Conservation (phyloP, 2,888 invertebrate genomes). For the Heliconius sara region DNA sequence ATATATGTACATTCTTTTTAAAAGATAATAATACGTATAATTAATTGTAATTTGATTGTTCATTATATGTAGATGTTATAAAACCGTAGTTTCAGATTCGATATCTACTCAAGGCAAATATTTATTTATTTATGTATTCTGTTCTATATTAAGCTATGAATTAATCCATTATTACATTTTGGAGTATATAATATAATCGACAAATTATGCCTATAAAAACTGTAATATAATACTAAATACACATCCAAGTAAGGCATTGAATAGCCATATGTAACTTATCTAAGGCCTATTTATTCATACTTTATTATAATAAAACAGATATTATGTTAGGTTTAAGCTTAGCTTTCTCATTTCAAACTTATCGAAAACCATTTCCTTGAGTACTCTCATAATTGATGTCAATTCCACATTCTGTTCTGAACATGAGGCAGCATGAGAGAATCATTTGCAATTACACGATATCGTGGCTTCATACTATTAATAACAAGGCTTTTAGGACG, state of each 20-base stretch:
- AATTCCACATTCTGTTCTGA: slow-evolving; percentile 23
- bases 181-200: neutral
- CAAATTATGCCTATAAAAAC: neutral
- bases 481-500: slow-evolving; percentile 70
- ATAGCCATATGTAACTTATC: neutral
- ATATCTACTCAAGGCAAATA: neutral
- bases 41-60: neutral
- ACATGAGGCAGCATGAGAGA: slow-evolving; percentile 70
- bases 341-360: slow-evolving; percentile 3
- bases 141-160: neutral
- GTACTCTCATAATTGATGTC: slow-evolving; percentile 12
- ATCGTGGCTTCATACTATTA: slow-evolving; percentile 81
- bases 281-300: neutral
- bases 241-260: neutral
- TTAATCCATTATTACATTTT: neutral
- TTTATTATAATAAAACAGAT: neutral
- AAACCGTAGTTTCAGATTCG: neutral
- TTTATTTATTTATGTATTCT: neutral
- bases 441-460: slow-evolving; percentile 84
- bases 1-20: neutral
- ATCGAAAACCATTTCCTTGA: slow-evolving; percentile 9
- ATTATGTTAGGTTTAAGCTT: neutral
- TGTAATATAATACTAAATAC: neutral
- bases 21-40: neutral
- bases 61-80: neutral